A percentile compares a stretch with the other conserved stretches of the same genome.
These are phyloP conservation scores for Holocentrus rufus DNA, from an alignment of 2,797 vertebrate genomes.

Conservation along the genomic window DNA sequence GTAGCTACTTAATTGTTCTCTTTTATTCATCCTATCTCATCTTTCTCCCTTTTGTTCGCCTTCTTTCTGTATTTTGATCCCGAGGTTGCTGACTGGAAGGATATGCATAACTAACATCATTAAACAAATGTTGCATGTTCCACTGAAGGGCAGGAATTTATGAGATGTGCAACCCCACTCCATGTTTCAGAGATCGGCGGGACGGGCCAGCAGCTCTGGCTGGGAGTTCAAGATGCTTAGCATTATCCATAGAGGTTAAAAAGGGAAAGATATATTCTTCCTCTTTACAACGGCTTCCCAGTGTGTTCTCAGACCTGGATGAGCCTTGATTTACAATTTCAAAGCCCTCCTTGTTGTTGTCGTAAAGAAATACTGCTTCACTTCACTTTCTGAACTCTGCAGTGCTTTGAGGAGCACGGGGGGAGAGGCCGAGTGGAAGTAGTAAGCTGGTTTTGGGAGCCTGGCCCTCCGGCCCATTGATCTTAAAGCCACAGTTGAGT, in stretches of 20 bases:
- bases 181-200: slow-evolving; percentile 58
- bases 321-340: slow-evolving; percentile 19
- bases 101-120: slow-evolving; percentile 56
- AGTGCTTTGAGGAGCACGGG: slow-evolving; percentile 21
- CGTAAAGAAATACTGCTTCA: slow-evolving; percentile 10
- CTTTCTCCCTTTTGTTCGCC: slow-evolving; percentile 12
- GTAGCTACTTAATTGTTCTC: slow-evolving; percentile 18
- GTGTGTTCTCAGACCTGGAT: background rate
- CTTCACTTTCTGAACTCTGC: slow-evolving; percentile 30
- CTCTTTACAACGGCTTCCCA: slow-evolving; percentile 7
- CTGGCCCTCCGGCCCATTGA: slow-evolving; percentile 57
- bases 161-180: slow-evolving; percentile 52
- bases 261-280: slow-evolving; percentile 17
- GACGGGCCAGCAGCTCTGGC: slow-evolving; percentile 23
- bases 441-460: slow-evolving; percentile 43
- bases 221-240: slow-evolving; percentile 37
- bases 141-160: slow-evolving; percentile 65
- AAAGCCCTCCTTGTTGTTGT: slow-evolving; percentile 17
- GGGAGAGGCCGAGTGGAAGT: slow-evolving; percentile 52
- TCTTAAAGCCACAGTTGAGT: slow-evolving; percentile 73
- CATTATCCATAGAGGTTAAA: slow-evolving; percentile 45
- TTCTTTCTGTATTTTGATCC: slow-evolving; percentile 16
- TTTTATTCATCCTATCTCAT: background rate
- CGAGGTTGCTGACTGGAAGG: slow-evolving; percentile 48
- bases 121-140: slow-evolving; percentile 69